Conservation (phyloP, 1,140 invertebrate genomes). For the Brachionus paranguensis region DNA sequence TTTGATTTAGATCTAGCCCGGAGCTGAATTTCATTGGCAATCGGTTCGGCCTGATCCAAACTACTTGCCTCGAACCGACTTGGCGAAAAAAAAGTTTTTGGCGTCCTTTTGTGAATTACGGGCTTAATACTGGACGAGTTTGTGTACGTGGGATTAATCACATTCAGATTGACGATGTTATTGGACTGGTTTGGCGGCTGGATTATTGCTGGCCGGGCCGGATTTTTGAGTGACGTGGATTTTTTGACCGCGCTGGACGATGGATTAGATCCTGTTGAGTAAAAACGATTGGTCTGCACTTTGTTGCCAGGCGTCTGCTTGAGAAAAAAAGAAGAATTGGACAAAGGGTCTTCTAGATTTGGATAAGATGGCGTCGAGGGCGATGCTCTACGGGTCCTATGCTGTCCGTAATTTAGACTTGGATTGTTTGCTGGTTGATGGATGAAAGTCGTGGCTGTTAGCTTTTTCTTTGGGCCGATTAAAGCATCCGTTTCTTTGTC, state of each 20-base stretch:
- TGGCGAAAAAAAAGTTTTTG: neutral
- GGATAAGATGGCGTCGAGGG: neutral
- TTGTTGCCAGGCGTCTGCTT: neutral
- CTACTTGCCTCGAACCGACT: neutral
- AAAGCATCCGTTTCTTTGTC: neutral
- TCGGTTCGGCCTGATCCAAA: neutral
- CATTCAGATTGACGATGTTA: neutral
- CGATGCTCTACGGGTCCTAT: neutral
- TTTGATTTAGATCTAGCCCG: neutral
- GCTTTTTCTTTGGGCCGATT: neutral
- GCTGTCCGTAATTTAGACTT: neutral
- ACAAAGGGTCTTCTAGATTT: neutral
- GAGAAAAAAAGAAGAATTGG: neutral
- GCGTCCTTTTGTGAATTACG: neutral
- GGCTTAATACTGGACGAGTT: neutral
- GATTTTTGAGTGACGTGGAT: neutral
- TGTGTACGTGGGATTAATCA: neutral
- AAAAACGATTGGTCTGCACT: slow-evolving; percentile 11
- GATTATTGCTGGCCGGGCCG: neutral
- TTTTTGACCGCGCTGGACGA: neutral
- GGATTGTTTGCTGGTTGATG: neutral
- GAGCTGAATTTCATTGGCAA: neutral
- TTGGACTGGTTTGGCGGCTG: neutral
- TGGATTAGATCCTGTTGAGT: neutral
- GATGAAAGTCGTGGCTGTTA: neutral